phyloP scores from a whole-genome alignment of 2,113 vertebrate species.

The Anas platyrhynchos region DNA sequence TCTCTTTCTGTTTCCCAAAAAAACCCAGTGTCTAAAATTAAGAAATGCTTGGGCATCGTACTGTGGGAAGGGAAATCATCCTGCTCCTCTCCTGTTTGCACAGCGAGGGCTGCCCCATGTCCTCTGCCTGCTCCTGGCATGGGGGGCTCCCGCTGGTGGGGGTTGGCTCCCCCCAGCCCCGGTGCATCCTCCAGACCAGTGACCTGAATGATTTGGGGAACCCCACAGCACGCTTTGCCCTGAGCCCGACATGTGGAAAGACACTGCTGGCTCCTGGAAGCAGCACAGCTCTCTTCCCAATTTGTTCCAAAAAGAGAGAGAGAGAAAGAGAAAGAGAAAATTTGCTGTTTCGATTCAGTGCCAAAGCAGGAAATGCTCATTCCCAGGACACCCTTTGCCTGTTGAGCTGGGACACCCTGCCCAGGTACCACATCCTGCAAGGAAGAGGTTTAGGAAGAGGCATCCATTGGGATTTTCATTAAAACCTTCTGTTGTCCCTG shows the following conservation, averaged over 20 bases:
- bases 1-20: conserved; percentile 34
- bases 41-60: conserved; percentile 41
- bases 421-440: not conserved
- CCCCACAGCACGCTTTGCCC: accelerated
- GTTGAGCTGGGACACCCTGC: not conserved
- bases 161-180: not conserved
- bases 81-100: conserved; percentile 29
- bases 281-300: not conserved
- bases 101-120: not conserved
- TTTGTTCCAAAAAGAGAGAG: not conserved
- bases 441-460: not conserved
- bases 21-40: not conserved
- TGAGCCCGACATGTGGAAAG: not conserved
- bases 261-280: not conserved
- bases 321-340: not conserved
- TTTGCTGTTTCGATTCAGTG: not conserved
- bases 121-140: not conserved
- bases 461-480: not conserved
- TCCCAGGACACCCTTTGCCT: not conserved
- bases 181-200: accelerated
- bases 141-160: not conserved
- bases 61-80: conserved; percentile 42
- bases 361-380: not conserved
- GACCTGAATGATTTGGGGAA: not conserved
- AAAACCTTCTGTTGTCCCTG: not conserved